phyloP scores from a whole-genome alignment of 1,140 invertebrate species.

The Whitmania pigra region DNA sequence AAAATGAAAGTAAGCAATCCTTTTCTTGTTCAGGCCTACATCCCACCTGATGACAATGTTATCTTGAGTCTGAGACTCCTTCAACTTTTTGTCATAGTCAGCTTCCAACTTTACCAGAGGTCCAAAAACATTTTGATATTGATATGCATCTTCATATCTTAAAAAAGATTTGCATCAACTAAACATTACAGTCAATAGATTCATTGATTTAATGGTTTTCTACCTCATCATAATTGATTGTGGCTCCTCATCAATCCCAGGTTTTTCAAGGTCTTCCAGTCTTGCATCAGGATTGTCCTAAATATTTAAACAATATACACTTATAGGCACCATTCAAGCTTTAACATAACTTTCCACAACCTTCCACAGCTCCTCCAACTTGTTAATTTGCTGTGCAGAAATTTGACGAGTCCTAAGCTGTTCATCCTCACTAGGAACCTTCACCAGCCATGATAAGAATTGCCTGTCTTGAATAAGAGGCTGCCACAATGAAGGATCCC shows the following conservation, averaged over 20 bases:
- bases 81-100: slow-evolving; percentile 92
- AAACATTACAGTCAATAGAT: too few relatives aligned
- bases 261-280: slow-evolving; percentile 92
- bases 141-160: slow-evolving; percentile 93
- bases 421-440: slow-evolving; percentile 75
- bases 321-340: background rate
- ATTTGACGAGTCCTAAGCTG: slow-evolving; percentile 87
- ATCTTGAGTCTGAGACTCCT: slow-evolving; percentile 96
- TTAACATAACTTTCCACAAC: slow-evolving; percentile 28
- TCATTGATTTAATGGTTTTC: background rate
- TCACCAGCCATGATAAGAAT: slow-evolving; percentile 90
- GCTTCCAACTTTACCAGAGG: slow-evolving; percentile 93
- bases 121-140: slow-evolving; percentile 96
- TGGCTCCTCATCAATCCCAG: slow-evolving; percentile 90
- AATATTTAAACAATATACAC: slow-evolving; percentile 23
- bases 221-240: slow-evolving; percentile 77
- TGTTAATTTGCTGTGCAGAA: slow-evolving; percentile 88
- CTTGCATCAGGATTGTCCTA: slow-evolving; percentile 86
- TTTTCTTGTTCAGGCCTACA: slow-evolving; percentile 92
- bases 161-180: slow-evolving; percentile 13
- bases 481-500: slow-evolving; percentile 97
- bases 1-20: slow-evolving; percentile 87
- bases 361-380: slow-evolving; percentile 96
- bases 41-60: slow-evolving; percentile 98
- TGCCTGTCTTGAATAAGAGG: slow-evolving; percentile 88